Evolutionary conservation across 2,797 vertebrate species (phyloP).

Genomic region (Manis pentadactyla): DNA sequence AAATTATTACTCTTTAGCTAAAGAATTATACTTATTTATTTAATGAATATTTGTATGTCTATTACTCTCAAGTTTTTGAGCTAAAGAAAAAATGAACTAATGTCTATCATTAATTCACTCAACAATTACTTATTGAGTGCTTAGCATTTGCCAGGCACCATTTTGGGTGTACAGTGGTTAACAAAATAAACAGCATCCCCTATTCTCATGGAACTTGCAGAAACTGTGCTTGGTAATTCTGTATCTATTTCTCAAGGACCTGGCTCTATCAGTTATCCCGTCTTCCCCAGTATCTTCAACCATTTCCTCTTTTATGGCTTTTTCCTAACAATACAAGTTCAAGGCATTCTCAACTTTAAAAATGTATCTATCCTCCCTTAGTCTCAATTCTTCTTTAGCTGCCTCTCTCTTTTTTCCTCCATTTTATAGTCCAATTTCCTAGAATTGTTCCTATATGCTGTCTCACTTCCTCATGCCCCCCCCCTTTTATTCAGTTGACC

Average conservation of each 20-base stretch:
- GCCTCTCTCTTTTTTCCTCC: background rate
- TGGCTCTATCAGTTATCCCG: background rate
- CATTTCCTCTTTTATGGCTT: background rate
- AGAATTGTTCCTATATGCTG: background rate
- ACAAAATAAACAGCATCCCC: background rate
- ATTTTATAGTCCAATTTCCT: constrained; percentile 8
- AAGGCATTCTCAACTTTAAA: constrained; percentile 36
- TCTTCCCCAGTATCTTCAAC: background rate
- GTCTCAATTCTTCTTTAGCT: background rate
- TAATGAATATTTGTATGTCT: constrained; percentile 51
- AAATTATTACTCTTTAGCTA: constrained; percentile 40
- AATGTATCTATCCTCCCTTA: background rate
- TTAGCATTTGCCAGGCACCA: background rate
- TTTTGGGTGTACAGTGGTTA: background rate
- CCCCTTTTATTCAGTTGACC: background rate
- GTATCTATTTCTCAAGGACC: background rate
- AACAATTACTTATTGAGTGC: constrained; percentile 4
- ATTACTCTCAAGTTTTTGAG: constrained; percentile 34
- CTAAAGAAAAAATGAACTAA: background rate
- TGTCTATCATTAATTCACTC: constrained; percentile 27
- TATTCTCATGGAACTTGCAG: background rate
- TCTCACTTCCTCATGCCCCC: background rate
- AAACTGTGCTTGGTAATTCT: constrained; percentile 6
- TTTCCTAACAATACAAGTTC: constrained; percentile 41
- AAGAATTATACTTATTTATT: constrained; percentile 30